phyloP scores from a whole-genome alignment of 2,113 vertebrate genomes.

The Ploceus nigricollis region DNA sequence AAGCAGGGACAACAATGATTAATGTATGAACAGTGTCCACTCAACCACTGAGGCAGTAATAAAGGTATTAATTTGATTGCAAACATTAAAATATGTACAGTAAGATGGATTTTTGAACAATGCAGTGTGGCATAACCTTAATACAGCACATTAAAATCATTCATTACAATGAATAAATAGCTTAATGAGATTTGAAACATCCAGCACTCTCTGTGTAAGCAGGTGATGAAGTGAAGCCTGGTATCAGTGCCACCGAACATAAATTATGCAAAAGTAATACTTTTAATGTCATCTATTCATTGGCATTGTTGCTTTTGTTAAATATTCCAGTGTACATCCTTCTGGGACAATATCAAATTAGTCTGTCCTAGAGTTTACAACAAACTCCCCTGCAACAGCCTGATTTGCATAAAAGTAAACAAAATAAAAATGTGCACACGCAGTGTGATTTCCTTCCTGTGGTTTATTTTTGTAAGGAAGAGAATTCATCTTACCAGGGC shows the following conservation, averaged over 20 bases:
- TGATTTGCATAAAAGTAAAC: conserved; percentile 37
- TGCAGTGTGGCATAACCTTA: conserved; percentile 70
- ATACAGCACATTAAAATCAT: conserved; percentile 74
- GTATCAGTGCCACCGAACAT: conserved; percentile 71
- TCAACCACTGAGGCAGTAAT: conserved; percentile 72
- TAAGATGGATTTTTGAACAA: conserved; percentile 72
- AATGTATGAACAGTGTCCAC: conserved; percentile 61
- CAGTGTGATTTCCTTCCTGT: background rate
- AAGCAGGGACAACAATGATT: conserved; percentile 61
- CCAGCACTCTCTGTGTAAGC: conserved; percentile 39
- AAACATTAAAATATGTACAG: conserved; percentile 63
- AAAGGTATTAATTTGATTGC: conserved; percentile 74
- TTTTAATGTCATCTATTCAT: conserved; percentile 71
- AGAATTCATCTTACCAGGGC: background rate
- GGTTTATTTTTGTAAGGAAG: background rate
- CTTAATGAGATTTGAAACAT: conserved; percentile 78
- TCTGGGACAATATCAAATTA: conserved; percentile 80
- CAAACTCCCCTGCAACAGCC: conserved; percentile 59
- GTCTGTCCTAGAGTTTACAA: conserved; percentile 65
- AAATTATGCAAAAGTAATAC: conserved; percentile 83
- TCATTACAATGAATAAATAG: conserved; percentile 78
- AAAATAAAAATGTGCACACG: background rate
- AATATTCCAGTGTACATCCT: conserved; percentile 81
- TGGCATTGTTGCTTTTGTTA: conserved; percentile 75
- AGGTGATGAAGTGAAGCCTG: conserved; percentile 67